Evolutionary conservation across 2,113 vertebrate genomes (phyloP).

Genomic region (Gopherus flavomarginatus): DNA sequence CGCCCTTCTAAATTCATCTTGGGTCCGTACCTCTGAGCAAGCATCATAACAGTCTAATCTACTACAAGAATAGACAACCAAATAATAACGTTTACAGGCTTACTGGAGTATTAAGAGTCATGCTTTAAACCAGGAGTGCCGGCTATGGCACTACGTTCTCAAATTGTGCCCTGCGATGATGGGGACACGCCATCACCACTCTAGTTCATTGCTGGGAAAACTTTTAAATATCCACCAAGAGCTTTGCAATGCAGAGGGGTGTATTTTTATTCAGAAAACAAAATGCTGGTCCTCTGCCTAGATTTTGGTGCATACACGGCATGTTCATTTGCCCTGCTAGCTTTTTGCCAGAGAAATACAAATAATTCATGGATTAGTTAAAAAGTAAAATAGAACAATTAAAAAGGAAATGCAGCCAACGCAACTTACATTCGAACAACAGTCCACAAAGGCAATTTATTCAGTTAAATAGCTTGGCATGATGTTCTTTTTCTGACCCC

Average conservation of each 20-base stretch:
- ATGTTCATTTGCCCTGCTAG: background rate
- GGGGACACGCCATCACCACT: background rate
- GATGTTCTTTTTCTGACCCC: background rate
- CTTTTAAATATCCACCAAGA: background rate
- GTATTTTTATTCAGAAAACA: background rate
- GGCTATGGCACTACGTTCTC: background rate
- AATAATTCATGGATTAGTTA: conserved; percentile 33
- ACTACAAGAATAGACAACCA: fast-evolving
- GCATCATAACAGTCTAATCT: fast-evolving
- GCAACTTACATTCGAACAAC: background rate
- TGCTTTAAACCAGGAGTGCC: background rate
- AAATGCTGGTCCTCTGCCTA: background rate
- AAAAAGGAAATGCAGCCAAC: background rate
- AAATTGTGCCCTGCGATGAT: background rate
- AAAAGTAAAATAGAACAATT: background rate
- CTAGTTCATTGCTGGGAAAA: background rate
- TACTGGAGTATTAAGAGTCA: background rate
- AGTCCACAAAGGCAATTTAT: background rate
- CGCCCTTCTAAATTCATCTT: background rate
- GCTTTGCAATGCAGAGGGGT: background rate
- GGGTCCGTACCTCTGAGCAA: background rate
- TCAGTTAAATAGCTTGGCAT: background rate
- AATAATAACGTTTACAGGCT: background rate
- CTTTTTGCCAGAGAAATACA: conserved; percentile 24
- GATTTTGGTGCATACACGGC: background rate